A percentile compares a stretch with the other conserved stretches of the same genome.
phyloP scores from a whole-genome alignment of 2,888 invertebrate genomes.

The Monoplex corrugatus region DNA sequence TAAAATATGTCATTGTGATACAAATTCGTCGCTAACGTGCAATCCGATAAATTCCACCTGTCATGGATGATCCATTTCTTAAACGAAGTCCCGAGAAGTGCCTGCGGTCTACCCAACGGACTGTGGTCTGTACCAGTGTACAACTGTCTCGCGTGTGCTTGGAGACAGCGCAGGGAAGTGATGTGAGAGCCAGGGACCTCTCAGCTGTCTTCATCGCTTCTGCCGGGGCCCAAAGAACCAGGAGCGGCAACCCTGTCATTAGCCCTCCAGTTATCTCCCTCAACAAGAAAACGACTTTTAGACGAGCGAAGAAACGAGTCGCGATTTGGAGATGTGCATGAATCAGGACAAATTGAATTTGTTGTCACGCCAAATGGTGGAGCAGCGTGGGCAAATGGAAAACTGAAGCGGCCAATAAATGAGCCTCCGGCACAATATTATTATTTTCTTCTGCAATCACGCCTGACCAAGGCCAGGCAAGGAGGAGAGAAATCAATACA shows the following conservation, averaged over 20 bases:
- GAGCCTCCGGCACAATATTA: slow-evolving; percentile 52
- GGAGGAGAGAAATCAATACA: slow-evolving; percentile 25
- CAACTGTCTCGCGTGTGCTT: too few relatives aligned
- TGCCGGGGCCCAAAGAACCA: not conserved
- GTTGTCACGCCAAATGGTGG: slow-evolving; percentile 50
- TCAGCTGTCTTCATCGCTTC: not conserved
- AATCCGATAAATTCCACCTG: too few relatives aligned
- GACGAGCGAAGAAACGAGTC: slow-evolving; percentile 33
- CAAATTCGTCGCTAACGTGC: too few relatives aligned
- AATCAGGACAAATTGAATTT: slow-evolving; percentile 52
- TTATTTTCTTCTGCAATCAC: slow-evolving; percentile 51
- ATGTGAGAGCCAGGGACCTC: not conserved
- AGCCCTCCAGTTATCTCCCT: slow-evolving; percentile 46
- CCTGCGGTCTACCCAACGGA: too few relatives aligned
- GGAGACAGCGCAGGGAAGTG: not conserved
- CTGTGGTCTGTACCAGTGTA: too few relatives aligned
- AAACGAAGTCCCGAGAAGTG: too few relatives aligned
- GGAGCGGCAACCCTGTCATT: slow-evolving; percentile 50
- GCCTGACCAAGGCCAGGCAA: slow-evolving; percentile 21
- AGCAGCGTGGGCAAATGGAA: slow-evolving; percentile 43
- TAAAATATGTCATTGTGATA: too few relatives aligned
- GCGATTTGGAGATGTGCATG: slow-evolving; percentile 49
- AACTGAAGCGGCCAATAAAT: slow-evolving; percentile 48
- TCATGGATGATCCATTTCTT: too few relatives aligned
- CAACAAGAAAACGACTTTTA: slow-evolving; percentile 47